phyloP scores from a whole-genome alignment of 30 jellyfish, hydroid and myxozoan species.

The Catostylus mosaicus region DNA sequence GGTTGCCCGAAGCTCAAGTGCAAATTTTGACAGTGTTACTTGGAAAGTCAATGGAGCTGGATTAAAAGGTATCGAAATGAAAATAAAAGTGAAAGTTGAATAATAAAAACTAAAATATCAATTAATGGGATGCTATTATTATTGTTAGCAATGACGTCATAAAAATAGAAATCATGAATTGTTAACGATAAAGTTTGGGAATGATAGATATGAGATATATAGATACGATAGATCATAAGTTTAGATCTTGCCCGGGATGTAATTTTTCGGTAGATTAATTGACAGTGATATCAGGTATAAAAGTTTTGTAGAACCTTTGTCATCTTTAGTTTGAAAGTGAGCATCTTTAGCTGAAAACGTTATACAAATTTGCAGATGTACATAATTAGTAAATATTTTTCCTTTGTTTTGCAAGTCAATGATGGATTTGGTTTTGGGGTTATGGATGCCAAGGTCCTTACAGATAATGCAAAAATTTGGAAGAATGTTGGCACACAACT shows the following conservation, averaged over 20 bases:
- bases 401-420: conserved; percentile 11
- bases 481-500: conserved; percentile 18
- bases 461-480: conserved; percentile 21
- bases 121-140: neutral
- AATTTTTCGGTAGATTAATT: too few species aligned
- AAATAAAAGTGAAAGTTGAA: neutral
- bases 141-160: neutral
- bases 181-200: neutral
- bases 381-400: too few species aligned
- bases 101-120: neutral
- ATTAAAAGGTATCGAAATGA: conserved; percentile 15
- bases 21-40: neutral
- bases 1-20: conserved; percentile 47
- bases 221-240: neutral
- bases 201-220: neutral
- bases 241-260: neutral
- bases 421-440: conserved; percentile 41
- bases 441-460: conserved; percentile 32
- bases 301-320: too few species aligned
- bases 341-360: neutral
- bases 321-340: too few species aligned
- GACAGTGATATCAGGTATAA: neutral
- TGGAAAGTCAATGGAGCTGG: conserved; percentile 70
- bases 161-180: too few species aligned
- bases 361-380: too few species aligned